These are phyloP conservation scores for Plemyria rubiginata DNA, from an alignment of 2,888 invertebrate genomes.

Conservation along the genomic window DNA sequence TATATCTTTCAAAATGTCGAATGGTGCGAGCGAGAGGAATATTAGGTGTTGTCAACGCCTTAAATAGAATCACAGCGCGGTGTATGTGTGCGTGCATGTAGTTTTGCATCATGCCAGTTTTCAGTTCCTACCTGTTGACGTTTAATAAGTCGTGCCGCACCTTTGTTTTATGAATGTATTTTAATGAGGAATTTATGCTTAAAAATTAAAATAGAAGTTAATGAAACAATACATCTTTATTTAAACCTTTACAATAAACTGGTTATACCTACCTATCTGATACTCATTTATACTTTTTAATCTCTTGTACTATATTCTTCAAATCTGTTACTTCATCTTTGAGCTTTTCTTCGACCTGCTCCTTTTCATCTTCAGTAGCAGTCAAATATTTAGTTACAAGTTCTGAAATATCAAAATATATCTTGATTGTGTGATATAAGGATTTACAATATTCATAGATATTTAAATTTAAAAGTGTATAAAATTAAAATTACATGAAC, in stretches of 20 bases:
- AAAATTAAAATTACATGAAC: not conserved
- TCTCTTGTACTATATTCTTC: slow-evolving; percentile 69
- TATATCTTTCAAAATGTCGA: too few relatives aligned
- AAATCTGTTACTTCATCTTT: slow-evolving; percentile 64
- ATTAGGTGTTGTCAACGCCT: too few relatives aligned
- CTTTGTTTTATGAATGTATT: too few relatives aligned
- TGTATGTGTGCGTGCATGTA: too few relatives aligned
- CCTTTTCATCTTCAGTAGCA: slow-evolving; percentile 66
- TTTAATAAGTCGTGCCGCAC: too few relatives aligned
- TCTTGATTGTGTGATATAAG: not conserved
- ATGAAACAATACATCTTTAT: slow-evolving; percentile 4
- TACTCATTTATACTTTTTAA: slow-evolving; percentile 70
- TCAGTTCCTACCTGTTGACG: too few relatives aligned
- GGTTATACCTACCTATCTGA: not conserved
- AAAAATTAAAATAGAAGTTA: slow-evolving; percentile 3
- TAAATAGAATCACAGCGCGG: too few relatives aligned
- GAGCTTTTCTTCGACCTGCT: slow-evolving; percentile 59
- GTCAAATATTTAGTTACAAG: slow-evolving; percentile 72
- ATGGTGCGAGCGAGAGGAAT: too few relatives aligned
- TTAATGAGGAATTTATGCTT: not conserved
- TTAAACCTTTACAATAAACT: not conserved
- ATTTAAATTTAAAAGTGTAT: too few relatives aligned
- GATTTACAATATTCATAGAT: not conserved
- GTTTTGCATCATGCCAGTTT: too few relatives aligned
- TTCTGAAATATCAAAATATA: slow-evolving; percentile 56